Conservation (phyloP, 2,888 invertebrate species). For the Acholoe squamosa region DNA sequence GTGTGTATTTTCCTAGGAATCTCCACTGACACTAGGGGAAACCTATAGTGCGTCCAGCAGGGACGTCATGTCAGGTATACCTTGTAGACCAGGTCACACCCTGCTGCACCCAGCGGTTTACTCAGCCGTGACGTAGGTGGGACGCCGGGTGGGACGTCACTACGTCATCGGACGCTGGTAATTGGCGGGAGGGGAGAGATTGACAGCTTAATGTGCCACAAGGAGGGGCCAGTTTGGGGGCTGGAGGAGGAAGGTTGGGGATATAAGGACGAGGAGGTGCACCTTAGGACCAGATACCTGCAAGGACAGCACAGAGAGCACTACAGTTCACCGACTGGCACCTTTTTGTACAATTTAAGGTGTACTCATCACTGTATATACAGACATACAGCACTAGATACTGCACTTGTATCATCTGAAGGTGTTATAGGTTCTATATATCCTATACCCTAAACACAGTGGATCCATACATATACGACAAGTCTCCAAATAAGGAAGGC, state of each 20-base stretch:
- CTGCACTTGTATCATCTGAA: no score
- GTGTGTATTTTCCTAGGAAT: no score
- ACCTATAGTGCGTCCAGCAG: neutral
- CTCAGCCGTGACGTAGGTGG: conserved; percentile 56
- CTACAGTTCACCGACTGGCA: neutral
- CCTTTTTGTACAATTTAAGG: neutral
- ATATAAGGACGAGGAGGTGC: conserved; percentile 7
- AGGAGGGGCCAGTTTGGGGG: conserved; percentile 25
- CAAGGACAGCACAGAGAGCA: neutral
- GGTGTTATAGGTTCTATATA: no score
- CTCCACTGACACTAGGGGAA: neutral
- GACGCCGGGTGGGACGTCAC: conserved; percentile 5
- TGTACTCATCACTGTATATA: neutral
- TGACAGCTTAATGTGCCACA: conserved; percentile 51
- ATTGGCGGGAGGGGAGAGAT: conserved; percentile 53
- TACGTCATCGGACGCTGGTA: conserved; percentile 25
- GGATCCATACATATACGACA: neutral
- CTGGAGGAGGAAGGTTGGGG: neutral
- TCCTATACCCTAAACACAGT: neutral
- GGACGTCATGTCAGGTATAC: neutral
- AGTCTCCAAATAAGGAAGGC: neutral
- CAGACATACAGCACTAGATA: neutral
- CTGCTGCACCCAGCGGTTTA: conserved; percentile 23
- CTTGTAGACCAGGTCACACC: neutral
- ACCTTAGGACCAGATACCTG: neutral